Evolutionary conservation across 2,888 invertebrate genomes (phyloP).

Genomic region (Cheiracanthium punctorium): DNA sequence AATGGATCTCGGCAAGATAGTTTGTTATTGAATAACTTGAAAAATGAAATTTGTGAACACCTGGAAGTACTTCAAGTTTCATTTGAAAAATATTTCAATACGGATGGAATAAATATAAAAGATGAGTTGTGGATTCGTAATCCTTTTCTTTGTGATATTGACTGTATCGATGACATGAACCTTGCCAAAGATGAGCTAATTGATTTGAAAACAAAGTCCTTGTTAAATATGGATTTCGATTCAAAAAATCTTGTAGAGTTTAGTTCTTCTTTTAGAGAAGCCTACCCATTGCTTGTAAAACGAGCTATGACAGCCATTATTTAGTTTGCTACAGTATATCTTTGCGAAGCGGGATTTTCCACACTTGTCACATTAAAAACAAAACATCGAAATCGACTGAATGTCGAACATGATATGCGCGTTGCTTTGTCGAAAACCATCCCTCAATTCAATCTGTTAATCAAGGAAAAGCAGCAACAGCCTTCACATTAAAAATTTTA

Average conservation of each 20-base stretch:
- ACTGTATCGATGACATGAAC: slow-evolving; percentile 49
- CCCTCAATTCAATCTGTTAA: slow-evolving; percentile 49
- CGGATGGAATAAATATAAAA: slow-evolving; percentile 41
- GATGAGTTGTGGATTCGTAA: slow-evolving; percentile 50
- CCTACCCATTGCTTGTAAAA: too few relatives aligned
- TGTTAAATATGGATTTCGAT: slow-evolving; percentile 48
- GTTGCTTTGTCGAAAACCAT: slow-evolving; percentile 47
- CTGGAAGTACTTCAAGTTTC: too few relatives aligned
- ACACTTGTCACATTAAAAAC: slow-evolving; percentile 38
- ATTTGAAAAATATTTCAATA: neutral
- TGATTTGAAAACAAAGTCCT: slow-evolving; percentile 53
- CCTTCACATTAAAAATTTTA: slow-evolving; percentile 44
- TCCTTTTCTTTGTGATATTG: slow-evolving; percentile 47
- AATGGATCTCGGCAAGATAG: slow-evolving; percentile 8
- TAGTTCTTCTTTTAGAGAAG: too few relatives aligned
- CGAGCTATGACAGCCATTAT: too few relatives aligned
- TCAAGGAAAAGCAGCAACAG: slow-evolving; percentile 48
- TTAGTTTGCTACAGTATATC: too few relatives aligned
- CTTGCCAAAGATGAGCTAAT: slow-evolving; percentile 50
- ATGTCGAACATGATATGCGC: slow-evolving; percentile 42
- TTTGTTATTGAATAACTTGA: too few relatives aligned
- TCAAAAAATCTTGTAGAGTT: too few relatives aligned
- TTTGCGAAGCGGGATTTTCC: slow-evolving; percentile 43
- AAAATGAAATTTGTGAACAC: too few relatives aligned
- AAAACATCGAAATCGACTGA: slow-evolving; percentile 46